These are phyloP conservation scores for Acronicta psi DNA, from an alignment of 2,888 invertebrate genomes.

Conservation along the genomic window DNA sequence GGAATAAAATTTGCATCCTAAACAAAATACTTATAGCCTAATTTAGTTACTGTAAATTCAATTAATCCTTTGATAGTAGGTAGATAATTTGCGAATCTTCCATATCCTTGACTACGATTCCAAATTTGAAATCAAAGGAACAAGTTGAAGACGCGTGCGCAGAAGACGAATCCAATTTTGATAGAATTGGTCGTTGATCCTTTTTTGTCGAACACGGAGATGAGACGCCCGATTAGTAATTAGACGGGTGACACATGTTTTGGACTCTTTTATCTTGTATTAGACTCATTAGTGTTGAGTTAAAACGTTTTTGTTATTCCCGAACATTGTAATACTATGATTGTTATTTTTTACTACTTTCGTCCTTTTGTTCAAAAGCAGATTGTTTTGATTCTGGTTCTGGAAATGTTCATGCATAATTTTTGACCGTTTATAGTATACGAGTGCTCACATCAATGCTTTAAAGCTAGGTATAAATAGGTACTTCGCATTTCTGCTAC, in stretches of 20 bases:
- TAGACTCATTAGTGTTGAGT: conserved; percentile 75
- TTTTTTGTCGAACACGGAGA: conserved; percentile 80
- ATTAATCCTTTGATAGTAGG: background rate
- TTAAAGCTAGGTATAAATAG: too few relatives aligned
- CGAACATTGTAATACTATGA: conserved; percentile 47
- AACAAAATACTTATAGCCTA: background rate
- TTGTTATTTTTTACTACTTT: conserved; percentile 34
- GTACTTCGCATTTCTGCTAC: too few relatives aligned
- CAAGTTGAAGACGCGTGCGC: conserved; percentile 72
- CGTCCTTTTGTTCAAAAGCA: background rate
- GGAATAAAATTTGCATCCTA: background rate
- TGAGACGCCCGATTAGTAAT: conserved; percentile 86
- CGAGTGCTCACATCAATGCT: too few relatives aligned
- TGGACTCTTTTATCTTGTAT: conserved; percentile 79
- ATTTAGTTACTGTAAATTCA: background rate
- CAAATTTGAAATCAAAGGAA: background rate
- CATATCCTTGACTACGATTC: background rate
- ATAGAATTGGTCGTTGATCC: conserved; percentile 79
- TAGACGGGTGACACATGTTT: conserved; percentile 87
- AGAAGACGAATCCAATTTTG: conserved; percentile 73
- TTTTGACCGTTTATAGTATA: too few relatives aligned
- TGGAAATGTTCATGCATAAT: background rate
- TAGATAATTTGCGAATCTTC: background rate
- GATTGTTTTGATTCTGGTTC: background rate
- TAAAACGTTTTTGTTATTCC: conserved; percentile 70